Conservation (phyloP, 2,888 invertebrate species). For the Lasius fuliginosus region DNA sequence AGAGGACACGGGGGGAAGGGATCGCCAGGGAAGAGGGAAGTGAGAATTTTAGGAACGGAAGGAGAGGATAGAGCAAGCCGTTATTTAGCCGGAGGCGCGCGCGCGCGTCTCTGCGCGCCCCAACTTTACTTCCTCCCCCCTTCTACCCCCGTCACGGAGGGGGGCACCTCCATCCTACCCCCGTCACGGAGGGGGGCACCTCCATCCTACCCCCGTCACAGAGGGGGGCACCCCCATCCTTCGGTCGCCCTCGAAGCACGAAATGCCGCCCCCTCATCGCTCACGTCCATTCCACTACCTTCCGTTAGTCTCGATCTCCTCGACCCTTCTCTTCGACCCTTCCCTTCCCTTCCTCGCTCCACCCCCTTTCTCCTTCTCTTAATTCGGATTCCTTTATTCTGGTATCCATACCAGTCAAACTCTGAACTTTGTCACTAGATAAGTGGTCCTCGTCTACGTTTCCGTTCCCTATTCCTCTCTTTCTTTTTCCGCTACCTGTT, state of each 20-base stretch:
- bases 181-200: constrained; percentile 27
- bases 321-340: constrained; percentile 12
- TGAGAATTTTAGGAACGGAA: constrained; percentile 76
- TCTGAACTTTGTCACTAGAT: too few species aligned
- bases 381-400: too few species aligned
- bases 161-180: constrained; percentile 46
- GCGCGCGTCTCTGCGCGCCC: constrained; percentile 53
- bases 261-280: constrained; percentile 49
- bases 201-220: constrained; percentile 37
- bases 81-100: constrained; percentile 73
- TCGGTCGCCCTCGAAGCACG: constrained; percentile 63
- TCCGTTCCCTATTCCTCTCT: too few species aligned
- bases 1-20: constrained; percentile 70
- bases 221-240: constrained; percentile 45
- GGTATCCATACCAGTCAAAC: too few species aligned
- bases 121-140: constrained; percentile 51
- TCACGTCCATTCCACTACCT: constrained; percentile 47
- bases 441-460: too few species aligned
- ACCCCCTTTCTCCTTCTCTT: too few species aligned
- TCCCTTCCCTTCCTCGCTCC: not conserved
- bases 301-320: constrained; percentile 48
- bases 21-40: constrained; percentile 13
- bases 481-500: too few species aligned
- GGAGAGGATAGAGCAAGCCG: constrained; percentile 74
- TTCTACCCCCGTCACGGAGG: constrained; percentile 26